Evolutionary conservation across 2,888 invertebrate species (phyloP).

Genomic region (Branchellion lobata): DNA sequence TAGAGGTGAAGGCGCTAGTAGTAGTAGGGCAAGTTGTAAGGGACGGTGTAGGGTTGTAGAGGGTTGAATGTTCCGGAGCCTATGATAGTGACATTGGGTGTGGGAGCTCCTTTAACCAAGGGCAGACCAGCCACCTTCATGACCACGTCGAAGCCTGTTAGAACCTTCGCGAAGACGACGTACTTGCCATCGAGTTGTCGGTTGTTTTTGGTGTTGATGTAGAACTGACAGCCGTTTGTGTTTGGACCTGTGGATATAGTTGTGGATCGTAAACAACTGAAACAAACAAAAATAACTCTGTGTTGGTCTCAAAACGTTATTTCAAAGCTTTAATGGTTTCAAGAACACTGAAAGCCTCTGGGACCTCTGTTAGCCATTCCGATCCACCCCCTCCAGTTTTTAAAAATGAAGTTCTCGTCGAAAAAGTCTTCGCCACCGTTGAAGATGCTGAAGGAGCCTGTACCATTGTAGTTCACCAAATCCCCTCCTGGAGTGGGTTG

Average conservation of each 20-base stretch:
- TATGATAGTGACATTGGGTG: not conserved
- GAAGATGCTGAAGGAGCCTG: slow-evolving; percentile 80
- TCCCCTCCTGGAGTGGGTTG: slow-evolving; percentile 50
- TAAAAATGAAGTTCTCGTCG: slow-evolving; percentile 80
- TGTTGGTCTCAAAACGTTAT: not conserved
- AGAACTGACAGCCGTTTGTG: slow-evolving; percentile 93
- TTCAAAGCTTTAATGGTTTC: too few species aligned
- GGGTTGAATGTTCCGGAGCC: slow-evolving; percentile 23
- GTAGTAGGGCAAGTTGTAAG: not conserved
- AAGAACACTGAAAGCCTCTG: too few species aligned
- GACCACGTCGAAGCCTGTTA: slow-evolving; percentile 20
- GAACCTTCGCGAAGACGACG: slow-evolving; percentile 20
- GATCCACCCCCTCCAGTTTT: slow-evolving; percentile 79
- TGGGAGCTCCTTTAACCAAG: not conserved
- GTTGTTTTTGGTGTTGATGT: slow-evolving; percentile 68
- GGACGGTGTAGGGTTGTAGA: not conserved
- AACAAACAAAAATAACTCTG: not conserved
- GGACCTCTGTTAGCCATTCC: slow-evolving; percentile 81
- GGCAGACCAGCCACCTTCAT: not conserved
- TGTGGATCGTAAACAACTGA: too few species aligned
- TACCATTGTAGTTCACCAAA: slow-evolving; percentile 69
- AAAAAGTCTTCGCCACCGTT: slow-evolving; percentile 73
- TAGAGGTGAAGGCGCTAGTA: too few species aligned
- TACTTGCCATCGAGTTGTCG: not conserved
- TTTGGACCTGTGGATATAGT: slow-evolving; percentile 69